Evolutionary conservation across 2,888 invertebrate genomes (phyloP), one percentile per base, ranked within the genome.

Genomic region (Thymelicus acteon): DNA sequence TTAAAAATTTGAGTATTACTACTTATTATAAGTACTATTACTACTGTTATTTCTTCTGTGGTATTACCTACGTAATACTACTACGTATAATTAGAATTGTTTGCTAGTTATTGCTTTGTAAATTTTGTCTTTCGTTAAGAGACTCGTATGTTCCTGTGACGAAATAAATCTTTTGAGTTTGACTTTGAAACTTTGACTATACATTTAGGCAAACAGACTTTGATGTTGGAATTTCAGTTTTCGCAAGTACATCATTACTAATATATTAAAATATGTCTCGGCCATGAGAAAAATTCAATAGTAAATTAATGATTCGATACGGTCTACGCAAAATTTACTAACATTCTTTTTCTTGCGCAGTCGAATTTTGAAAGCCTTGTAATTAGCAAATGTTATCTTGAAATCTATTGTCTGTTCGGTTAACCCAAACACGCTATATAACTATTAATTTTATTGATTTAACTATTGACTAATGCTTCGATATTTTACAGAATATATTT

Each of bases 261-360:
- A 24, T 54, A 58, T 58, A 15, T 58, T 58, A 54, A 54, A 54
- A 54, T 54, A 24, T 54, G 54, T 54, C 15, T 64, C 54, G 54
- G 40, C 65, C 65, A 44, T 54, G 39, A 65, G 39, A 64, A 54
- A 64, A 64, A 54, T 3, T 40, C n/a, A 39, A 52, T n/a, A 12
- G 19, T 40, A 54, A 65, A 65, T 65, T 57, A 65, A 24, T 54
- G 10, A 65, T 65, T 65, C 54, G 65, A 65, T 44, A 57, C 52
- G 65, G 65, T 65, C 54, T 57, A 49, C 65, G 65, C 15, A 65
- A 65, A 57, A 39, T 15, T 49, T 13, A 44, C 49, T 39, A 58
- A 39, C n/a, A 39, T 58, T n/a, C 39, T 58, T 58, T n/a, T 58
- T n/a, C 39, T 58, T 58, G 58, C 58, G 58, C 58, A 58, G 39